These are phyloP conservation scores for Centropus unirufus DNA, from an alignment of 2,113 vertebrate species.

Conservation along the genomic window DNA sequence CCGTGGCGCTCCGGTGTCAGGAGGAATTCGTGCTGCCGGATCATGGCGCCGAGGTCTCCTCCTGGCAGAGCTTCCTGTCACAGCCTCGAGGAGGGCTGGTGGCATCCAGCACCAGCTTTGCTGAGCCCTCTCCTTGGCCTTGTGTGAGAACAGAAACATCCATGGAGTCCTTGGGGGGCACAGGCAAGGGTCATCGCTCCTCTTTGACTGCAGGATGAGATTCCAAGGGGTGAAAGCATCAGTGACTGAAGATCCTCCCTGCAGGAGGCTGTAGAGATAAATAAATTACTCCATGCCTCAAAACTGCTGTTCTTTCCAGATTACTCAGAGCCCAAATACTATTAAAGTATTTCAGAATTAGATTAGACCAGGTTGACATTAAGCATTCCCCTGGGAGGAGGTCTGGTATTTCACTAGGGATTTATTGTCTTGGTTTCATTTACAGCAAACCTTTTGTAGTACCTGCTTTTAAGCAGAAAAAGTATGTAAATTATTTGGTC, in stretches of 20 bases:
- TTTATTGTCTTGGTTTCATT: constrained; percentile 3
- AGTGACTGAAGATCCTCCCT: not conserved
- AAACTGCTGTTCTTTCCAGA: not conserved
- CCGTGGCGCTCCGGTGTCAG: not conserved
- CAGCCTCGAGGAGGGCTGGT: not conserved
- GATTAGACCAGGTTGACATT: not conserved
- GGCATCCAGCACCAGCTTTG: not conserved
- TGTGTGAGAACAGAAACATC: not conserved
- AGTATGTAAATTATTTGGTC: not conserved
- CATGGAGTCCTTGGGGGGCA: not conserved
- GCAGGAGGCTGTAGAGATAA: not conserved
- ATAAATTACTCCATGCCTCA: not conserved
- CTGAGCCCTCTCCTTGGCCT: not conserved
- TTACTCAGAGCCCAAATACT: not conserved
- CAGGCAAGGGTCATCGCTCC: not conserved
- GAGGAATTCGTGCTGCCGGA: not conserved
- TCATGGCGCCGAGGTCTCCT: not conserved
- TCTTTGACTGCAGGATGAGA: not conserved
- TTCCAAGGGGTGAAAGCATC: not conserved
- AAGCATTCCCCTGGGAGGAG: not conserved
- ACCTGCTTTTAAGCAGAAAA: not conserved
- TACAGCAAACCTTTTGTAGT: not conserved
- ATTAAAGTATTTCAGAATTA: constrained; percentile 3
- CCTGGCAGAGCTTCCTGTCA: too few species aligned
- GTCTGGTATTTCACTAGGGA: not conserved